A percentile compares a stretch with the other conserved stretches of the same genome.
phyloP scores from a whole-genome alignment of 2,888 invertebrate genomes.

The Cheilosia vernalis region DNA sequence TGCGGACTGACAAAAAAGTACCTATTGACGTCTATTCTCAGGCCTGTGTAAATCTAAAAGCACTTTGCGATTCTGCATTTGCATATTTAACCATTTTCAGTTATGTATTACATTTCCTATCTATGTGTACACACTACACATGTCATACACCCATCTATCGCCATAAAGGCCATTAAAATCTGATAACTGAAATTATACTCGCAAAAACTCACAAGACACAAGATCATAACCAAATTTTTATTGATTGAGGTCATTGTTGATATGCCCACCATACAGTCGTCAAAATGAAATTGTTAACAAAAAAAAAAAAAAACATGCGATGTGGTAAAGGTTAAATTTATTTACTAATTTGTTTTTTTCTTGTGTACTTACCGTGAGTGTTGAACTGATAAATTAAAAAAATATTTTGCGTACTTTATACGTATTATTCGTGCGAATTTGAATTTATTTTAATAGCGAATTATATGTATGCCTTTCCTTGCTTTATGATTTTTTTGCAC shows the following conservation, averaged over 20 bases:
- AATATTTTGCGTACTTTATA: conserved; percentile 27
- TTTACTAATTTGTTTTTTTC: conserved; percentile 10
- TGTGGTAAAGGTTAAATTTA: conserved; percentile 44
- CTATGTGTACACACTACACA: too few relatives aligned
- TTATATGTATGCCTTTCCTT: not conserved
- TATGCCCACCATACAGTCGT: not conserved
- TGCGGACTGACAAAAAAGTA: too few relatives aligned
- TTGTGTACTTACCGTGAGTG: conserved; percentile 41
- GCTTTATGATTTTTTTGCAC: conserved; percentile 25
- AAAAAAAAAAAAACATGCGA: not conserved
- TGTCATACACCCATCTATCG: not conserved
- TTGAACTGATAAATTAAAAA: conserved; percentile 1
- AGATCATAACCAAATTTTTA: conserved; percentile 57
- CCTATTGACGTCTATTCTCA: too few relatives aligned
- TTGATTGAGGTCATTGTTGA: conserved; percentile 73
- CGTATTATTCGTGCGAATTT: conserved; percentile 18
- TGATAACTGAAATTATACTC: conserved; percentile 29
- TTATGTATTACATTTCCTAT: too few relatives aligned
- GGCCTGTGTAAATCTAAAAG: too few relatives aligned
- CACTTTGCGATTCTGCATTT: too few relatives aligned
- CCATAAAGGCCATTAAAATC: conserved; percentile 26
- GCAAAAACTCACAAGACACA: conserved; percentile 6
- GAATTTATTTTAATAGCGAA: conserved; percentile 9
- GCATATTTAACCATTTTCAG: too few relatives aligned
- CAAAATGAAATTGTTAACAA: conserved; percentile 23